A percentile compares a stretch with the other conserved stretches of the same genome.
Evolutionary conservation across 92 coral and sea anemone species (phyloP).

Genomic region (Epizoanthus ramosus): DNA sequence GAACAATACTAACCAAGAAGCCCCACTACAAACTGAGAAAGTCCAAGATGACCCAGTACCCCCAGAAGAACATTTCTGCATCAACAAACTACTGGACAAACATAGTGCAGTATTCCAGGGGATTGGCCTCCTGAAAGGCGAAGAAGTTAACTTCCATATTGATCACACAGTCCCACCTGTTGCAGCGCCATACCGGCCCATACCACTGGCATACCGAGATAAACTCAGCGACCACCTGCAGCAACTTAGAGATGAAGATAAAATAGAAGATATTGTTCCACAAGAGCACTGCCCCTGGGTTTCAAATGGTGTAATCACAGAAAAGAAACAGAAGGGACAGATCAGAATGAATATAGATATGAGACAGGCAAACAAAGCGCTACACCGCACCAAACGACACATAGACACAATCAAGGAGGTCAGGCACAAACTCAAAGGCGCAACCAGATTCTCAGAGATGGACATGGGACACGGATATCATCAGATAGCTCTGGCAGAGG

Average conservation of each 20-base stretch:
- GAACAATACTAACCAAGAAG: background rate
- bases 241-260: constrained; percentile 31
- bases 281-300: constrained; percentile 24
- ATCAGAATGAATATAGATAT: constrained; percentile 42
- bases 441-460: too few species aligned
- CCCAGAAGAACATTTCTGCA: constrained; percentile 15
- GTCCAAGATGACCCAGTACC: constrained; percentile 29
- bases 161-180: constrained; percentile 28
- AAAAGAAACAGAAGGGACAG: constrained; percentile 45
- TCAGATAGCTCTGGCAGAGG: constrained; percentile 17
- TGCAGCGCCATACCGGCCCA: constrained; percentile 28
- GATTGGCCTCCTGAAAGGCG: constrained; percentile 35
- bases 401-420: constrained; percentile 39
- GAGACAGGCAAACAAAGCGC: constrained; percentile 42
- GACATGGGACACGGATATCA: too few species aligned
- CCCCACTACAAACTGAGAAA: constrained; percentile 5
- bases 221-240: constrained; percentile 35
- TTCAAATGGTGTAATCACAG: constrained; percentile 47
- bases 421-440: background rate
- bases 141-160: constrained; percentile 34
- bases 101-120: constrained; percentile 24
- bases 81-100: constrained; percentile 21
- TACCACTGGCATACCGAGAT: constrained; percentile 33
- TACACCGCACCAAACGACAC: constrained; percentile 38
- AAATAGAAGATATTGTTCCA: constrained; percentile 29